Evolutionary conservation across 1,140 invertebrate species (phyloP).

Genomic region (Lepidotrigona ventralis): DNA sequence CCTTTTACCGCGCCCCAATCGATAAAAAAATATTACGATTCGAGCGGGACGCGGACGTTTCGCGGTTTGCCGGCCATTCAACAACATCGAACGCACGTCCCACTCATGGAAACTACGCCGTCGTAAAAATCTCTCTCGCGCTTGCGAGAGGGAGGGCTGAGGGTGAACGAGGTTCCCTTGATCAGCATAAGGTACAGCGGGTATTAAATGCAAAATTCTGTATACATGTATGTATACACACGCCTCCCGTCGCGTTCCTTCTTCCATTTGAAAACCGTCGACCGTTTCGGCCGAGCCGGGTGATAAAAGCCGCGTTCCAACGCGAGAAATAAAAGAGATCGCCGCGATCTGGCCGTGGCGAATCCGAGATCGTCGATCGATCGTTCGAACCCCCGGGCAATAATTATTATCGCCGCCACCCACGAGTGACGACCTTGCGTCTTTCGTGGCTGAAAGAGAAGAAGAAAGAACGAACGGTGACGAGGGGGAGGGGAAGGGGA

Average conservation of each 20-base stretch:
- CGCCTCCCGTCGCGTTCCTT: slow-evolving; percentile 3
- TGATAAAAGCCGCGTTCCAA: slow-evolving; percentile 41
- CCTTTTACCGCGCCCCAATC: slow-evolving; percentile 6
- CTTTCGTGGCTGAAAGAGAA: neutral
- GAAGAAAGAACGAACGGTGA: neutral
- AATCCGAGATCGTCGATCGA: slow-evolving; percentile 46
- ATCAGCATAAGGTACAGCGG: slow-evolving; percentile 32
- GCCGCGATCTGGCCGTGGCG: slow-evolving; percentile 19
- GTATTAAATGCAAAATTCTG: slow-evolving; percentile 43
- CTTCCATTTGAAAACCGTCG: slow-evolving; percentile 12
- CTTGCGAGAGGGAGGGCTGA: neutral
- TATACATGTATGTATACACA: neutral
- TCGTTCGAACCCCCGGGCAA: slow-evolving; percentile 41
- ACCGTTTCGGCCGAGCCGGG: slow-evolving; percentile 9
- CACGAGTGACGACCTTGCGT: slow-evolving; percentile 43
- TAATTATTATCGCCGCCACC: slow-evolving; percentile 55
- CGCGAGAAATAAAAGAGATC: slow-evolving; percentile 39
- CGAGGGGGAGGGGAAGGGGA: neutral
- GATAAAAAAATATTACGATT: slow-evolving; percentile 30
- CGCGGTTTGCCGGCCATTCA: slow-evolving; percentile 1
- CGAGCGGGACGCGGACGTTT: slow-evolving; percentile 2
- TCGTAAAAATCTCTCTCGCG: slow-evolving; percentile 29
- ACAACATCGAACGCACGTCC: slow-evolving; percentile 9
- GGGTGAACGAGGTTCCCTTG: slow-evolving; percentile 2
- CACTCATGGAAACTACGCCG: slow-evolving; percentile 26